These are phyloP conservation scores for Malaclemys terrapin DNA, from an alignment of 2,113 vertebrate species.

Conservation along the genomic window DNA sequence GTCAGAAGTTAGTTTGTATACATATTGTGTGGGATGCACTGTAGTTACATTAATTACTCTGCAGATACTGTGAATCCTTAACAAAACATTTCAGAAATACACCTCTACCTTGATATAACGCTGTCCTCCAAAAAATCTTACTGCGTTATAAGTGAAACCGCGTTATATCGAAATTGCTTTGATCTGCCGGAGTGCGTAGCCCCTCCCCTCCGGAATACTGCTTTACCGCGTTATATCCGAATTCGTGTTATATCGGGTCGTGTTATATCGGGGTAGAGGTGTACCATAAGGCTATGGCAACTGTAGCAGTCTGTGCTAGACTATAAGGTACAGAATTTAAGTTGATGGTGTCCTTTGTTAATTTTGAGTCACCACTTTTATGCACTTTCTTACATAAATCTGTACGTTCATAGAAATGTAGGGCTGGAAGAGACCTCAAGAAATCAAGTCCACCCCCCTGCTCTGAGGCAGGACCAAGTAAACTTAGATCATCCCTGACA, in stretches of 20 bases:
- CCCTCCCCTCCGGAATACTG: too few relatives aligned
- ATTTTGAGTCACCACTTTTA: neutral
- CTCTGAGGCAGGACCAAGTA: neutral
- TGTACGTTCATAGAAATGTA: neutral
- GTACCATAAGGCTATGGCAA: accelerated
- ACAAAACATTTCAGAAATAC: neutral
- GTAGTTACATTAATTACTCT: neutral
- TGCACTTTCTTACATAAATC: neutral
- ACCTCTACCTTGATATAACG: too few relatives aligned
- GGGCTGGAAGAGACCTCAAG: neutral
- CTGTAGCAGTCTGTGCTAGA: neutral
- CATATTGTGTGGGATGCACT: slow-evolving; percentile 25
- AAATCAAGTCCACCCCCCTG: neutral
- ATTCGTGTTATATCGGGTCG: too few relatives aligned
- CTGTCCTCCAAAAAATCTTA: too few relatives aligned
- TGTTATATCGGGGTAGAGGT: too few relatives aligned
- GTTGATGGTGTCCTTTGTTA: neutral
- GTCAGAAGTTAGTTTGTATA: slow-evolving; percentile 21
- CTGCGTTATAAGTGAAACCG: too few relatives aligned
- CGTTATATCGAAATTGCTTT: too few relatives aligned
- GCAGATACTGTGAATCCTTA: neutral
- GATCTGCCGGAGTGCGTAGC: too few relatives aligned
- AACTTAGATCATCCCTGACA: neutral
- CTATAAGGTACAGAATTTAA: neutral
- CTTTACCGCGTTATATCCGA: too few relatives aligned